A percentile compares a stretch with the other conserved stretches of the same genome.
Evolutionary conservation across 2,888 invertebrate species (phyloP).

Genomic region (Dysmachus trigonus): DNA sequence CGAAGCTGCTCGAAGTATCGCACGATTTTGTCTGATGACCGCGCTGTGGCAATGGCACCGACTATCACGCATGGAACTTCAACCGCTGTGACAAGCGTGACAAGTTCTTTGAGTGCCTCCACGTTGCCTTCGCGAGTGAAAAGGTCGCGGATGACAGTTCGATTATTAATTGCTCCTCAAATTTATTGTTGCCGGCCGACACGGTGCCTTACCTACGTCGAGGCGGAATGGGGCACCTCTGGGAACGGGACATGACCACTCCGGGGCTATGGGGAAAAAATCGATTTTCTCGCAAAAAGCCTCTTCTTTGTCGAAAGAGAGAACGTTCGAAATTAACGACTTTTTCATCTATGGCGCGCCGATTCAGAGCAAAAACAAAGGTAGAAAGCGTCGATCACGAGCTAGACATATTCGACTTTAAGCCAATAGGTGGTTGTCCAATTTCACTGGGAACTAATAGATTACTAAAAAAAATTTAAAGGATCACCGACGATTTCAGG

Average conservation of each 20-base stretch:
- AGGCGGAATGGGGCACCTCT: not conserved
- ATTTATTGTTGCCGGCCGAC: constrained; percentile 40
- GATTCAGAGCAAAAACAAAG: not conserved
- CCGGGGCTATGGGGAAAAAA: not conserved
- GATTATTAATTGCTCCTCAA: constrained; percentile 54
- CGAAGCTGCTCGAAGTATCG: not conserved
- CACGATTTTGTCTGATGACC: constrained; percentile 29
- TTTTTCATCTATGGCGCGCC: not conserved
- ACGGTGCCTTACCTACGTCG: not conserved
- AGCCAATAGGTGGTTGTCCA: not conserved
- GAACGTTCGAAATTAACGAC: not conserved
- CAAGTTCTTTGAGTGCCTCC: constrained; percentile 46
- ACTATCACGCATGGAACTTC: constrained; percentile 44
- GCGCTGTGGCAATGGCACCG: constrained; percentile 27
- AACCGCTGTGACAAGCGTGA: constrained; percentile 45
- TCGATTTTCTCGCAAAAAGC: not conserved
- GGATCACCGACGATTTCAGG: not conserved
- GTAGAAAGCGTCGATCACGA: not conserved
- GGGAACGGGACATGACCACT: not conserved
- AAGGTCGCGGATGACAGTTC: constrained; percentile 54
- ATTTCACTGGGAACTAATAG: not conserved
- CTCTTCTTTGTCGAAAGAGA: not conserved
- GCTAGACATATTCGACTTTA: not conserved
- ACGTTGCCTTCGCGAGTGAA: constrained; percentile 41
- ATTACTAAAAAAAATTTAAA: not conserved